These are phyloP conservation scores for Xerus rutilus DNA, from an alignment of 2,797 vertebrate genomes.

Conservation along the genomic window DNA sequence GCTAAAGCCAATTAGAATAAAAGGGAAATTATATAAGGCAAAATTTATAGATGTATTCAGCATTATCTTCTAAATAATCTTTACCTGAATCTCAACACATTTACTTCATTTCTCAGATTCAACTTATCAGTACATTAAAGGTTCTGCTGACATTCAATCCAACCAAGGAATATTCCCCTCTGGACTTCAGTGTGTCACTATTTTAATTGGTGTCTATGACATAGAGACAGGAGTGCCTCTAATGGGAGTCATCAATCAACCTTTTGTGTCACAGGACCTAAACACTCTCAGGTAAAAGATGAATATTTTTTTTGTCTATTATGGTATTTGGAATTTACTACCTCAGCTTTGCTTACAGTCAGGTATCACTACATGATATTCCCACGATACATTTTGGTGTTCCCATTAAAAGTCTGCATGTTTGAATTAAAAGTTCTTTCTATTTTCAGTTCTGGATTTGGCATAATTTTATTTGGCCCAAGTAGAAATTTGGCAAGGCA, in stretches of 20 bases:
- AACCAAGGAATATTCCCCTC: conserved; percentile 90
- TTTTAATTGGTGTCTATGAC: conserved; percentile 93
- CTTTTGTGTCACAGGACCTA: conserved; percentile 90
- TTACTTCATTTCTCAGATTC: conserved; percentile 88
- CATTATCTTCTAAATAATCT: not conserved
- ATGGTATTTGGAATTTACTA: not conserved
- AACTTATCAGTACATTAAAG: conserved; percentile 95
- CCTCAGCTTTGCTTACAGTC: not conserved
- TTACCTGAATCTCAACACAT: not conserved
- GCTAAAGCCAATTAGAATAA: not conserved
- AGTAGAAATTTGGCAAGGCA: not conserved
- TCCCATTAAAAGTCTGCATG: not conserved
- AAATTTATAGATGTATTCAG: not conserved
- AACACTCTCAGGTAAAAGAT: conserved; percentile 80
- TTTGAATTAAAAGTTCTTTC: not conserved
- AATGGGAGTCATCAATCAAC: conserved; percentile 96
- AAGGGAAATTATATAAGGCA: not conserved
- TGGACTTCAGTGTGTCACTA: conserved; percentile 94
- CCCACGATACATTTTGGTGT: not conserved
- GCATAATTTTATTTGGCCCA: not conserved
- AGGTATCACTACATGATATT: not conserved
- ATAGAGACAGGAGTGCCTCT: conserved; percentile 91
- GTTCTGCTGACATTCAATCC: conserved; percentile 88
- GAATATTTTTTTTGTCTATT: not conserved
- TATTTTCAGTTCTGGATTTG: not conserved